Conservation (phyloP, 2,113 vertebrate genomes). For the Xenopus laevis region DNA sequence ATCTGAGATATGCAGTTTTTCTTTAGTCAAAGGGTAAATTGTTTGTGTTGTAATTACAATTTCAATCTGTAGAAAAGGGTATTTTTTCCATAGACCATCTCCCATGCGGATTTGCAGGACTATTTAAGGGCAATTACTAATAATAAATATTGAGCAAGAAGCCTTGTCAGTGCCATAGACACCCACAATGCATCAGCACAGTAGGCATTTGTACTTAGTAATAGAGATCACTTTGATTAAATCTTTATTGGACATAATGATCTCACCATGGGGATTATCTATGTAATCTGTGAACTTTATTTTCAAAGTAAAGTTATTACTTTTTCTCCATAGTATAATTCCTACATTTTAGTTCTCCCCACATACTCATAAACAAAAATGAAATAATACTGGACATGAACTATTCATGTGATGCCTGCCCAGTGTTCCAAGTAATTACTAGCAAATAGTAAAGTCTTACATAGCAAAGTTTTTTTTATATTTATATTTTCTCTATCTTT, state of each 20-base stretch:
- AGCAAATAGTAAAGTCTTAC: background rate
- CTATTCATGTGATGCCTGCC: background rate
- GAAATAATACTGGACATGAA: background rate
- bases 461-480: background rate
- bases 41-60: background rate
- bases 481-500: too few species aligned
- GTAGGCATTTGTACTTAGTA: background rate
- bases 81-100: background rate
- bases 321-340: background rate
- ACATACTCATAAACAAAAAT: background rate
- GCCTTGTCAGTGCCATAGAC: background rate
- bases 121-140: constrained; percentile 11
- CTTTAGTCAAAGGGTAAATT: too few species aligned
- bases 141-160: constrained; percentile 11
- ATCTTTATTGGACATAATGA: constrained; percentile 34
- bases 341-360: background rate
- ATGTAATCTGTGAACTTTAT: constrained; percentile 8
- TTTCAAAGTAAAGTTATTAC: constrained; percentile 11
- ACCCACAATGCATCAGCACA: constrained; percentile 1
- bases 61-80: background rate
- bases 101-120: background rate
- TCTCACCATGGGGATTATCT: constrained; percentile 2
- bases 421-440: background rate
- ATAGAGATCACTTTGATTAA: constrained; percentile 6
- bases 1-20: too few species aligned